Evolutionary conservation across 1,140 invertebrate genomes (phyloP).

Genomic region (Steinernema feltiae): DNA sequence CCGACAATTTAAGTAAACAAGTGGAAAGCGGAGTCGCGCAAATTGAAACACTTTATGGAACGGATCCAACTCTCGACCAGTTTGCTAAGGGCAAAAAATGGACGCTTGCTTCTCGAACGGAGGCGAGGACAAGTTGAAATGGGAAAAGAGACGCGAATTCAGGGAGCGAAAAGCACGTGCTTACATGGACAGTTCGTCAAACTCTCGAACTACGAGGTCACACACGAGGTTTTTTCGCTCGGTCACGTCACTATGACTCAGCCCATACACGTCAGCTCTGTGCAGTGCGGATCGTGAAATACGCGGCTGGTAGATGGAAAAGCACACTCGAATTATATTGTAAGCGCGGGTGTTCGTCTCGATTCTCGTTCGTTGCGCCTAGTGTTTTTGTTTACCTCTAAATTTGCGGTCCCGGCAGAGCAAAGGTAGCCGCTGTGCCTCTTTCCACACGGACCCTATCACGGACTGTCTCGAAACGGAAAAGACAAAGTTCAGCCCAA

Average conservation of each 20-base stretch:
- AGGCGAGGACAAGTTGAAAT: too few relatives aligned
- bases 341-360: not conserved
- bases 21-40: not conserved
- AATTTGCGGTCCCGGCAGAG: not conserved
- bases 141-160: not conserved
- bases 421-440: not conserved
- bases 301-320: too few relatives aligned
- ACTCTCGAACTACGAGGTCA: not conserved
- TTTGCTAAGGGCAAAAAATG: too few relatives aligned
- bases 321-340: not conserved
- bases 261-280: too few relatives aligned
- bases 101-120: too few relatives aligned
- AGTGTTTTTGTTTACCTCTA: not conserved
- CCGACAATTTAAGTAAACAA: slow-evolving; percentile 1
- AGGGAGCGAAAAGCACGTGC: not conserved
- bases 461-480: not conserved
- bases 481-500: too few relatives aligned
- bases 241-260: not conserved
- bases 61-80: not conserved
- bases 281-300: not conserved
- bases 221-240: not conserved
- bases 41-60: slow-evolving; percentile 11
- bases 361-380: too few relatives aligned
- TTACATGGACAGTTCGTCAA: not conserved
- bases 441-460: not conserved